Evolutionary conservation across 2,113 vertebrate genomes (phyloP).

Genomic region (Phalacrocorax brasilianus): DNA sequence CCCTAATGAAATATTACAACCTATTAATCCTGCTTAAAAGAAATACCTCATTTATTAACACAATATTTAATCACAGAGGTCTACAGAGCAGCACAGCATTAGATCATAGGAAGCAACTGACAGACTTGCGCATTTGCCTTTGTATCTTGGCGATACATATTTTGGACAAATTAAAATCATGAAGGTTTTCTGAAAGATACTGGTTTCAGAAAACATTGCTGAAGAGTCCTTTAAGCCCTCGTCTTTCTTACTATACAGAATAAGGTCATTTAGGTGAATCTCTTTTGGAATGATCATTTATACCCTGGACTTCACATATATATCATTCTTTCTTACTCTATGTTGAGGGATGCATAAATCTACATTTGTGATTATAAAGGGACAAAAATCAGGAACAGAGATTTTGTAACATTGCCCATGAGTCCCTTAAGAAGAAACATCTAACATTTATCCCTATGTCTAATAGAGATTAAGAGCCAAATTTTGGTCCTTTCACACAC

Average conservation of each 20-base stretch:
- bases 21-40: conserved; percentile 19
- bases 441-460: not conserved
- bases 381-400: not conserved
- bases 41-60: not conserved
- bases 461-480: not conserved
- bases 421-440: not conserved
- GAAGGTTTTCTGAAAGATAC: conserved; percentile 29
- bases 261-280: not conserved
- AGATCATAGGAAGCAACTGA: not conserved
- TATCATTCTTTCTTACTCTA: not conserved
- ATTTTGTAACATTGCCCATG: not conserved
- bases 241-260: not conserved
- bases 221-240: not conserved
- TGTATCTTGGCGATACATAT: not conserved
- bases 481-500: not conserved
- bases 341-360: not conserved
- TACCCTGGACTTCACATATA: not conserved
- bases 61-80: conserved; percentile 30
- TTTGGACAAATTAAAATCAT: not conserved
- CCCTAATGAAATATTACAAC: not conserved
- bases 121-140: not conserved
- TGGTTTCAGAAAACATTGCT: not conserved
- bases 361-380: not conserved
- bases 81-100: not conserved
- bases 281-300: not conserved